phyloP scores from a whole-genome alignment of 2,113 vertebrate species.

The Rafetus swinhoei region DNA sequence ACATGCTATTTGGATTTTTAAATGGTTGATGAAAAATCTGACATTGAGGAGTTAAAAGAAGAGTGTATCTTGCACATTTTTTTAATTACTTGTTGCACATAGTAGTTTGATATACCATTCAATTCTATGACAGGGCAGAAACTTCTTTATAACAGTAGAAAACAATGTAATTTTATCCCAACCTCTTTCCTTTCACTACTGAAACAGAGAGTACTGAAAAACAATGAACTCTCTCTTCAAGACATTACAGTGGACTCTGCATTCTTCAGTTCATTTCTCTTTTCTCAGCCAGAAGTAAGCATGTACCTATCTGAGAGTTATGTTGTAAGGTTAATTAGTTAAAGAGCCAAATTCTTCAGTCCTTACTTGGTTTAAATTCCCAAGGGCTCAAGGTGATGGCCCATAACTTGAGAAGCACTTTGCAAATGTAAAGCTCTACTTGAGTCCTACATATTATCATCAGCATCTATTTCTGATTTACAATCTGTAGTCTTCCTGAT shows the following conservation, averaged over 20 bases:
- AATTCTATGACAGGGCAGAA: conserved; percentile 25
- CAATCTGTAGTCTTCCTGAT: not conserved
- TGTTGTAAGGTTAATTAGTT: not conserved
- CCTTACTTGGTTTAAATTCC: conserved; percentile 12
- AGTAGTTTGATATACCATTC: conserved; percentile 31
- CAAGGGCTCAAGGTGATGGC: not conserved
- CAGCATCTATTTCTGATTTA: not conserved
- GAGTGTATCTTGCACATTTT: not conserved
- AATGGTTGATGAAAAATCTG: not conserved
- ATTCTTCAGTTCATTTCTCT: conserved; percentile 24
- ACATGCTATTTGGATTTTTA: not conserved
- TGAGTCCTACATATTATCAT: not conserved
- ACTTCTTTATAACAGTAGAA: conserved; percentile 30
- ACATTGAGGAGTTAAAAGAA: conserved; percentile 11
- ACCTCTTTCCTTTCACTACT: not conserved
- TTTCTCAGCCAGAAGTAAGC: conserved; percentile 37
- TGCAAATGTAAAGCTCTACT: not conserved
- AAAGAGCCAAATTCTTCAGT: not conserved
- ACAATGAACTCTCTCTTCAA: conserved; percentile 32
- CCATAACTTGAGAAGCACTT: not conserved
- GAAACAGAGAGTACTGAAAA: conserved; percentile 26
- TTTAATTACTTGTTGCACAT: conserved; percentile 9
- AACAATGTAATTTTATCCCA: conserved; percentile 17
- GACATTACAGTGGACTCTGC: not conserved
- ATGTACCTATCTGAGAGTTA: not conserved